Evolutionary conservation across 2,888 invertebrate genomes (phyloP).

Genomic region (Mesorhabditis sp.): DNA sequence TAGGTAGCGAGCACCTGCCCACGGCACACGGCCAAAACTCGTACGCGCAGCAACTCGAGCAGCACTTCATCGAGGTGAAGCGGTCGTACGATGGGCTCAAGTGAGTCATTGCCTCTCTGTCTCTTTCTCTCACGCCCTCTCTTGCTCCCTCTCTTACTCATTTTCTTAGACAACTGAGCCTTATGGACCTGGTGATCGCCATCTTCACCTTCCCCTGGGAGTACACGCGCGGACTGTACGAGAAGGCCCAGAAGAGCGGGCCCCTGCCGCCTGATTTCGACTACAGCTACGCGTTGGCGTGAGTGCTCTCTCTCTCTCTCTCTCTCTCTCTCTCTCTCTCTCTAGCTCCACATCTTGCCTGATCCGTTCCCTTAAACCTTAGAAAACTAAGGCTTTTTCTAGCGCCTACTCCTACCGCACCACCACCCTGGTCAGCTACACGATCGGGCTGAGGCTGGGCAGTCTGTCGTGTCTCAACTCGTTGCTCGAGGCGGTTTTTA

Average conservation of each 20-base stretch:
- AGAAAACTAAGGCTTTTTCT: not conserved
- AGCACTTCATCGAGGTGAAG: no score
- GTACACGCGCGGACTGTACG: not conserved
- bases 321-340: no score
- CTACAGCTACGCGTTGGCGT: constrained; percentile 18
- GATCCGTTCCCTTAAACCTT: no score
- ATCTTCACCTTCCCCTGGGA: not conserved
- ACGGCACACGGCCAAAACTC: no score
- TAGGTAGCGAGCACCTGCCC: no score
- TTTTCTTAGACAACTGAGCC: not conserved
- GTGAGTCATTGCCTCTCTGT: no score
- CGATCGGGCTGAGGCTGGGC: not conserved
- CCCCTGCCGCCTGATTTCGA: constrained; percentile 25
- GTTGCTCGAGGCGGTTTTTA: not conserved
- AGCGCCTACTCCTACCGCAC: constrained; percentile 21
- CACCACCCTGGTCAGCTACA: constrained; percentile 13
- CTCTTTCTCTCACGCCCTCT: no score
- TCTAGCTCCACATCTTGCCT: no score
- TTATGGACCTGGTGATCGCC: not conserved
- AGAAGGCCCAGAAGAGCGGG: constrained; percentile 17
- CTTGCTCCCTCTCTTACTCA: no score
- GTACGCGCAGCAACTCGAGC: no score
- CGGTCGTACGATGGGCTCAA: no score
- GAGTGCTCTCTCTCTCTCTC: not conserved
- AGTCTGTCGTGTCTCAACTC: not conserved